Conservation (phyloP, 2,797 vertebrate species). For the Danionella dracula region DNA sequence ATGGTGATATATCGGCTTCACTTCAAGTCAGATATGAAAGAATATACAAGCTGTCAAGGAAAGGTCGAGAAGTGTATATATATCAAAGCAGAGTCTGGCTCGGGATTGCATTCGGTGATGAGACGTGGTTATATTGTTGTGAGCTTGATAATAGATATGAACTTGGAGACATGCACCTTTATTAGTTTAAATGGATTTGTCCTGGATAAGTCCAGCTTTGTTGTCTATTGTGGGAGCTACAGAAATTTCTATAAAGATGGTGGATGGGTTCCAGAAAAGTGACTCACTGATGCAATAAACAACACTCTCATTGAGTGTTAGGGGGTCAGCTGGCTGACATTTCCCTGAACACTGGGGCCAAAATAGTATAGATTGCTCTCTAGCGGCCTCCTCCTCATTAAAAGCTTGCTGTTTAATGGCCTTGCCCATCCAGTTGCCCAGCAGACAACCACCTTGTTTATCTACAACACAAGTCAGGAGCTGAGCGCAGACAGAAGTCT, state of each 20-base stretch:
- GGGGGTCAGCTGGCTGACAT: constrained; percentile 26
- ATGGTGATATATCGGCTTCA: constrained; percentile 24
- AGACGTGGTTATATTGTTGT: constrained; percentile 10
- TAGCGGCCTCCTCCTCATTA: constrained; percentile 40
- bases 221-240: constrained; percentile 32
- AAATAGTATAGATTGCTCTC: constrained; percentile 18
- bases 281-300: constrained; percentile 45
- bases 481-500: constrained; percentile 32
- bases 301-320: constrained; percentile 42
- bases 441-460: constrained; percentile 37
- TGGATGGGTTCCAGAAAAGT: constrained; percentile 43
- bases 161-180: constrained; percentile 21
- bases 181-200: constrained; percentile 30
- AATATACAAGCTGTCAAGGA: constrained; percentile 25
- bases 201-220: constrained; percentile 25
- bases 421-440: constrained; percentile 25
- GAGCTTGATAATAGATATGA: constrained; percentile 24
- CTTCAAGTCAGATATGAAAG: constrained; percentile 1
- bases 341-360: constrained; percentile 23
- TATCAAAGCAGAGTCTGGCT: neutral
- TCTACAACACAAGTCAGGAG: constrained; percentile 31
- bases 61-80: neutral
- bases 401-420: constrained; percentile 41
- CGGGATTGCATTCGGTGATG: constrained; percentile 2
- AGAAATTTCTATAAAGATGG: constrained; percentile 41